Percentiles rank a stretch among this genome's conserved stretches.
These are phyloP conservation scores for human DNA, from an alignment of 2,113 vertebrate species.

Conservation along the genomic window DNA sequence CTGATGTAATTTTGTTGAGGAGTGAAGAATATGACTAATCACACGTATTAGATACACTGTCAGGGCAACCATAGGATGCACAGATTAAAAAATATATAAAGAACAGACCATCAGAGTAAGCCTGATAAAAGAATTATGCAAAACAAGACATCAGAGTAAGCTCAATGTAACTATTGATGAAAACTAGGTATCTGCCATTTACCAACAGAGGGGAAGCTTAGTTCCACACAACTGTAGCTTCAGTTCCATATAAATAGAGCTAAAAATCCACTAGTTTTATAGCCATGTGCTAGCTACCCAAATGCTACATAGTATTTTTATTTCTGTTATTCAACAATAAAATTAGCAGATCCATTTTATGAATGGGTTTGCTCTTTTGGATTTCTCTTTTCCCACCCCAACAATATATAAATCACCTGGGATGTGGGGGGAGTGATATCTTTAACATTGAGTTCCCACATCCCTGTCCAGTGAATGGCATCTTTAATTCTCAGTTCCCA, in stretches of 20 bases:
- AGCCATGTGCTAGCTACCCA: not conserved
- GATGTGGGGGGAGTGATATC: not conserved
- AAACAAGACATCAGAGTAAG: not conserved
- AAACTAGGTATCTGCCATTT: not conserved
- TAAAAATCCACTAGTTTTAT: not conserved
- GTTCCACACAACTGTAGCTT: not conserved
- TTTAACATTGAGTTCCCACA: not conserved
- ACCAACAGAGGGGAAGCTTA: not conserved
- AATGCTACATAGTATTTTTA: not conserved
- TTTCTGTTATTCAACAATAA: not conserved
- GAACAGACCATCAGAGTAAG: not conserved
- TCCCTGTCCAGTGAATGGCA: not conserved
- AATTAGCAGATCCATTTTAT: not conserved
- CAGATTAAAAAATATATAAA: not conserved
- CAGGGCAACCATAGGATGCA: not conserved
- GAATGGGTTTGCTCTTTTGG: not conserved
- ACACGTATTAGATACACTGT: not conserved
- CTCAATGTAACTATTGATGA: not conserved
- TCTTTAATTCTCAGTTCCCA: not conserved
- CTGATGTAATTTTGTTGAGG: not conserved
- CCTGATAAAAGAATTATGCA: not conserved
- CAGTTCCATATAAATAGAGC: not conserved
- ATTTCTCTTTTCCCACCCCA: not conserved
- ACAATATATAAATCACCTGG: not conserved
- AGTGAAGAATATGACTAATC: not conserved